These are phyloP conservation scores for Chamaetylas fuelleborni DNA, from an alignment of 2,113 vertebrate genomes.

Conservation along the genomic window DNA sequence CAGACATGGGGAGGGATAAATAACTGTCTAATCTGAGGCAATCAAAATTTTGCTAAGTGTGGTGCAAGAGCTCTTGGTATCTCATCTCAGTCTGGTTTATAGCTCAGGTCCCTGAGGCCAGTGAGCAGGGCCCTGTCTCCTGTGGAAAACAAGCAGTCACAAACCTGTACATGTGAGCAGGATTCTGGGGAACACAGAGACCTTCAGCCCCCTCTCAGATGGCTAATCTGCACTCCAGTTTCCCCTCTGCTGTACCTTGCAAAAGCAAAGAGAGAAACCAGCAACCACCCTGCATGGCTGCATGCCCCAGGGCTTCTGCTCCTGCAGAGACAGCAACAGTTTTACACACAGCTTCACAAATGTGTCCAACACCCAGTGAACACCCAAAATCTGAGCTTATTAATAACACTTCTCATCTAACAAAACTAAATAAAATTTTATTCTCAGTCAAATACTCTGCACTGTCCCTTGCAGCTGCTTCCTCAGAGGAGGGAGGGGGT, in stretches of 20 bases:
- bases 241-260: not conserved
- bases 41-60: not conserved
- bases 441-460: not conserved
- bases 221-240: not conserved
- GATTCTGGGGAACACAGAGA: not conserved
- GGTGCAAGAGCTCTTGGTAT: not conserved
- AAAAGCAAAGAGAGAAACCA: not conserved
- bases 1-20: not conserved
- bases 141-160: not conserved
- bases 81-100: not conserved
- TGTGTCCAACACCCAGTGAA: not conserved
- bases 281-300: not conserved
- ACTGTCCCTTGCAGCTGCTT: not conserved
- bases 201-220: not conserved
- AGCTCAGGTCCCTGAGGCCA: not conserved
- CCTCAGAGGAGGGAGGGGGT: not conserved
- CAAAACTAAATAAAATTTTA: not conserved
- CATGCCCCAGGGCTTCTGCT: not conserved
- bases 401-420: not conserved
- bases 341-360: not conserved
- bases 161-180: fast-evolving
- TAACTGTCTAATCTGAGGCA: not conserved
- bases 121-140: fast-evolving
- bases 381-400: not conserved
- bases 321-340: not conserved